Conservation (phyloP, 2,888 invertebrate genomes). For the Dorcus hopei region DNA sequence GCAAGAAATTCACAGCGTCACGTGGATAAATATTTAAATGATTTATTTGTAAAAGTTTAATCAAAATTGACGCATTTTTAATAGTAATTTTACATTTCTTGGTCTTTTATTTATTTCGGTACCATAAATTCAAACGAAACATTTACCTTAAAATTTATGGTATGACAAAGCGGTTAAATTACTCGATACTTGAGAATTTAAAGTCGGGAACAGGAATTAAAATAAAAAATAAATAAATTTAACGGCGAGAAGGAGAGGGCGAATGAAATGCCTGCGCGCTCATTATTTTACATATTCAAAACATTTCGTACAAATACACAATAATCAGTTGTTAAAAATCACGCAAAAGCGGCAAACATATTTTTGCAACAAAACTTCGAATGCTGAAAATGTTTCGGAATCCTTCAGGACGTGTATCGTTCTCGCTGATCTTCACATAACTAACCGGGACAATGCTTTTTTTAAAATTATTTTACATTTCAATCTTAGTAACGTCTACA, state of each 20-base stretch:
- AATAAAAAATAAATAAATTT: constrained; percentile 17
- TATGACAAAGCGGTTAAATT: constrained; percentile 13
- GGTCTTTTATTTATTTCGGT: not conserved
- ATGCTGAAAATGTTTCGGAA: constrained; percentile 28
- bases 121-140: constrained; percentile 10
- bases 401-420: constrained; percentile 16
- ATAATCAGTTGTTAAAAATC: constrained; percentile 32
- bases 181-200: constrained; percentile 19
- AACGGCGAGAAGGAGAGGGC: constrained; percentile 7
- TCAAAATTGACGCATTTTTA: no score
- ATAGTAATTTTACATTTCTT: no score
- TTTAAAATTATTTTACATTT: no score
- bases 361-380: constrained; percentile 28
- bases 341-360: constrained; percentile 24
- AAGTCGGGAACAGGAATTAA: constrained; percentile 20
- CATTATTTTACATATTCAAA: constrained; percentile 35
- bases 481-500: no score
- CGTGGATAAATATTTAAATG: no score
- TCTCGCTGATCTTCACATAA: not conserved
- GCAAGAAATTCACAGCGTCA: no score
- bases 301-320: constrained; percentile 30
- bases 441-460: no score
- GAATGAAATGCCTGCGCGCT: constrained; percentile 28
- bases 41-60: no score
- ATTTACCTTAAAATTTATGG: constrained; percentile 17